Conservation (phyloP, 2,888 invertebrate species). For the Habroteleia sp. region DNA sequence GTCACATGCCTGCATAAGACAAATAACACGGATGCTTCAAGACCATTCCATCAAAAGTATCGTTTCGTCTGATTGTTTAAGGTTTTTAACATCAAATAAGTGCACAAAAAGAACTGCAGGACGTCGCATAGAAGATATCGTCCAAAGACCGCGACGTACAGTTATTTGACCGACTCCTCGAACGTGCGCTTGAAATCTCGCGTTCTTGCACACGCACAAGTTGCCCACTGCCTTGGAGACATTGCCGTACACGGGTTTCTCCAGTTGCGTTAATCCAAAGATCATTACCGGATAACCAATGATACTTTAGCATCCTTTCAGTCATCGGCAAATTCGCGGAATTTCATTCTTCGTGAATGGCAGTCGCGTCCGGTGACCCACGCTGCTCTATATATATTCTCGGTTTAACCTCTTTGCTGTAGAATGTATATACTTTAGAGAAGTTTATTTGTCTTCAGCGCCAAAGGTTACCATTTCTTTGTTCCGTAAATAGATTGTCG, state of each 20-base stretch:
- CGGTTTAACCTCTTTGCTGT: conserved; percentile 42
- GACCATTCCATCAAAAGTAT: conserved; percentile 20
- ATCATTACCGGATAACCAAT: conserved; percentile 21
- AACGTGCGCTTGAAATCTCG: conserved; percentile 53
- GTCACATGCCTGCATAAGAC: no score
- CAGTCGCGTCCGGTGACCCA: conserved; percentile 64
- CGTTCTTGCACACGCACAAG: conserved; percentile 40
- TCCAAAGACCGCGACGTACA: conserved; percentile 78
- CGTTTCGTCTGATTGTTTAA: conserved; percentile 20
- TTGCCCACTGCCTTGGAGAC: conserved; percentile 43
- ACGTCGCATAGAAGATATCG: conserved; percentile 74
- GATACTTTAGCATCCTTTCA: conserved; percentile 35
- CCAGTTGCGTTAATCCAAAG: conserved; percentile 33
- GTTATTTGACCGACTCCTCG: conserved; percentile 80
- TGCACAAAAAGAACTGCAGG: conserved; percentile 40
- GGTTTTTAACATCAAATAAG: conserved; percentile 36
- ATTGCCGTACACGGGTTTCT: conserved; percentile 55
- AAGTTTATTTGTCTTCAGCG: conserved; percentile 23
- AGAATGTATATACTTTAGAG: conserved; percentile 10
- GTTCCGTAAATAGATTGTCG: conserved; percentile 24
- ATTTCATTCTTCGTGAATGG: conserved; percentile 67
- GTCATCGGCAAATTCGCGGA: conserved; percentile 64
- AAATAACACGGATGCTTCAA: conserved; percentile 20
- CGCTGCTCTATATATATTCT: conserved; percentile 65
- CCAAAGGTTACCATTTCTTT: conserved; percentile 34